Evolutionary conservation across 2,888 invertebrate species (phyloP).

Genomic region (Yponomeuta malinellus): DNA sequence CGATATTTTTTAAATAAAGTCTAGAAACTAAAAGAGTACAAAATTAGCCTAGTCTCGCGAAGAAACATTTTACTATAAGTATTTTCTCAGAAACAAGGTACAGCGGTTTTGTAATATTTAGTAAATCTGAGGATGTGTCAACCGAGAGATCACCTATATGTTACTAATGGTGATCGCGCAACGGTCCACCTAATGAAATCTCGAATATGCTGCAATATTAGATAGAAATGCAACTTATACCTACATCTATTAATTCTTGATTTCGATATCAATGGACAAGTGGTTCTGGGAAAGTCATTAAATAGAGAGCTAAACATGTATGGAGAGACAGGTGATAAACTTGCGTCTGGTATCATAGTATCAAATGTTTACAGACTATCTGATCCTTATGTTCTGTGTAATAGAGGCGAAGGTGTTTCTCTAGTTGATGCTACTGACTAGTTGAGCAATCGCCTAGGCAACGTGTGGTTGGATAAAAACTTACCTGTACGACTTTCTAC

Average conservation of each 20-base stretch:
- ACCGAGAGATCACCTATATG: not conserved
- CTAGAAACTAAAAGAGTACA: not conserved
- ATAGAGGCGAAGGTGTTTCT: not conserved
- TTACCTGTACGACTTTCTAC: slow-evolving; percentile 55
- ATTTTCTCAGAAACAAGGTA: too few relatives aligned
- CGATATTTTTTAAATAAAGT: not conserved
- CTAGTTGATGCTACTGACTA: not conserved
- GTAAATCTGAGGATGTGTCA: not conserved
- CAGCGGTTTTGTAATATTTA: too few relatives aligned
- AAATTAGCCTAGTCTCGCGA: too few relatives aligned
- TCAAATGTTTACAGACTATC: not conserved
- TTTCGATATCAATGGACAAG: slow-evolving; percentile 2
- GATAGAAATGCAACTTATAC: not conserved
- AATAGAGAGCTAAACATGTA: slow-evolving; percentile 52
- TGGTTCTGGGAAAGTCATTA: slow-evolving; percentile 41
- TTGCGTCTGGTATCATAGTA: not conserved
- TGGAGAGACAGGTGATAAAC: slow-evolving; percentile 51
- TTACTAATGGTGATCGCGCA: not conserved
- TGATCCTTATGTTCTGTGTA: not conserved
- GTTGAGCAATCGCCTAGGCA: slow-evolving; percentile 27
- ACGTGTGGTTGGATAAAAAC: slow-evolving; percentile 40
- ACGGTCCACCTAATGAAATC: not conserved
- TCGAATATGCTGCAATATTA: not conserved
- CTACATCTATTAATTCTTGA: not conserved
- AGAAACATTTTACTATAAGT: too few relatives aligned